A percentile compares a stretch with the other conserved stretches of the same genome.
These are phyloP conservation scores for Tarsius wallacei DNA, from an alignment of 2,797 vertebrate species.

Conservation along the genomic window DNA sequence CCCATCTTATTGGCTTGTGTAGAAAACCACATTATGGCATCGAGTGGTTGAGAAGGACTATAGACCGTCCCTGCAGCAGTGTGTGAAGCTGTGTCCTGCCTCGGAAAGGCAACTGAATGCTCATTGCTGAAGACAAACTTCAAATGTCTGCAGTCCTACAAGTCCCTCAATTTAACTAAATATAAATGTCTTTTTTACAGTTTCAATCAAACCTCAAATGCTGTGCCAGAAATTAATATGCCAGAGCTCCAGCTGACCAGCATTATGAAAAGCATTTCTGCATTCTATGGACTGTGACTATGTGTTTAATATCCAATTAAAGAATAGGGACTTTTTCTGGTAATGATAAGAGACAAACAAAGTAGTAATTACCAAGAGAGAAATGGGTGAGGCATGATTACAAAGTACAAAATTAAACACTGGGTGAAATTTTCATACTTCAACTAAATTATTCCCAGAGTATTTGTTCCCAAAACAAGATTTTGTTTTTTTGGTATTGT, in stretches of 20 bases:
- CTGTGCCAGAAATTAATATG: slow-evolving; percentile 58
- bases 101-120: background rate
- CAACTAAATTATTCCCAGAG: background rate
- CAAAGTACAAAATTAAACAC: slow-evolving; percentile 68
- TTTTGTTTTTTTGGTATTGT: background rate
- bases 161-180: slow-evolving; percentile 5
- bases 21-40: background rate
- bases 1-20: background rate
- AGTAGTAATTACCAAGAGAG: background rate
- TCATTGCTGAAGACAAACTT: background rate
- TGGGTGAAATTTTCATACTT: slow-evolving; percentile 1
- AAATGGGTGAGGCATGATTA: background rate
- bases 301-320: slow-evolving; percentile 78
- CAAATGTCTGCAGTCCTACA: background rate
- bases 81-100: fast-evolving
- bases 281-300: slow-evolving; percentile 63
- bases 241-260: slow-evolving; percentile 33
- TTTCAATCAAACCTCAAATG: slow-evolving; percentile 58
- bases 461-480: background rate
- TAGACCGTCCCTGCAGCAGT: no score
- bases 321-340: slow-evolving; percentile 52
- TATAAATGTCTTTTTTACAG: slow-evolving; percentile 58
- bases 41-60: background rate
- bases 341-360: slow-evolving; percentile 64
- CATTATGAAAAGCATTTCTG: slow-evolving; percentile 3